Conservation (phyloP, 2,888 invertebrate genomes). For the Tetheella fluctuosa region DNA sequence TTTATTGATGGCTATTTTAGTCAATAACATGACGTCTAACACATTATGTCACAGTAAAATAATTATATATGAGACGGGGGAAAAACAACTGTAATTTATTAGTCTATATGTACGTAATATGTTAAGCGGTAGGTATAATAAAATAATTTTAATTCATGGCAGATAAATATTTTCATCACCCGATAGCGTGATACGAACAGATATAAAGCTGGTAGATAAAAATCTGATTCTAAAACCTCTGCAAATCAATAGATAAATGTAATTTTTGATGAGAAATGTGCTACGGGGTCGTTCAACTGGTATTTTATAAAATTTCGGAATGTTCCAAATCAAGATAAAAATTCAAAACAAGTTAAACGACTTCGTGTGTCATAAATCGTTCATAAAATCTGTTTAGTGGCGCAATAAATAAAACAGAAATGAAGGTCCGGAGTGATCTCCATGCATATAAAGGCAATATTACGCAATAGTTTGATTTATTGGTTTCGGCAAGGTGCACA, state of each 20-base stretch:
- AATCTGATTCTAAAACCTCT: constrained; percentile 17
- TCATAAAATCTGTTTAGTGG: constrained; percentile 72
- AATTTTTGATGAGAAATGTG: constrained; percentile 19
- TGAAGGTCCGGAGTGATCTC: constrained; percentile 62
- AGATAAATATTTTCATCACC: constrained; percentile 20
- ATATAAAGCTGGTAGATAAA: constrained; percentile 12
- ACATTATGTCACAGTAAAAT: constrained; percentile 61
- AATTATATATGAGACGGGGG: constrained; percentile 44
- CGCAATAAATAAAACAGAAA: constrained; percentile 70
- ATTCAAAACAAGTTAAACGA: constrained; percentile 45
- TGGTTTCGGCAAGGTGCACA: constrained; percentile 79
- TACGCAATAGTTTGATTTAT: constrained; percentile 83
- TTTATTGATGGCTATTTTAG: constrained; percentile 65
- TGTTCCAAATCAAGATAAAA: constrained; percentile 41
- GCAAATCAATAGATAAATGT: constrained; percentile 11
- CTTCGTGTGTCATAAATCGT: constrained; percentile 59
- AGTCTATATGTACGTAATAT: constrained; percentile 23
- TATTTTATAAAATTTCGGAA: constrained; percentile 33
- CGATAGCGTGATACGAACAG: constrained; percentile 11
- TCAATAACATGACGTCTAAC: constrained; percentile 64
- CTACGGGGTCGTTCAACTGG: constrained; percentile 32
- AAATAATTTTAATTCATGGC: constrained; percentile 19
- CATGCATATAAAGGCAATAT: constrained; percentile 79
- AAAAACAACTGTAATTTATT: constrained; percentile 38
- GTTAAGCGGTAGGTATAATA: constrained; percentile 16